phyloP scores from a whole-genome alignment of 2,113 vertebrate genomes.

The Peromyscus leucopus region DNA sequence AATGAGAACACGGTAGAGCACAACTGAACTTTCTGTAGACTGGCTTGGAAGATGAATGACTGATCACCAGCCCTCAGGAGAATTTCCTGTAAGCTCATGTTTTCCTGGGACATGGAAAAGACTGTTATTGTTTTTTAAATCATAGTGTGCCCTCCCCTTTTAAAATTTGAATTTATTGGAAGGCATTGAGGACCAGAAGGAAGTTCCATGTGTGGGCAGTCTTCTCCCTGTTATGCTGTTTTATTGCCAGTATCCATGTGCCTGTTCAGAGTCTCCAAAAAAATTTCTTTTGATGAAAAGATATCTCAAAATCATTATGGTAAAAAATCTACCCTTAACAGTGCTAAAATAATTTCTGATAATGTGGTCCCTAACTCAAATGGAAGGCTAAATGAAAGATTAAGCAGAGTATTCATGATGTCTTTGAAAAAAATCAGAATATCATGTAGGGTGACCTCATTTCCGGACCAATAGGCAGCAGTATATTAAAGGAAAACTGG shows the following conservation, averaged over 20 bases:
- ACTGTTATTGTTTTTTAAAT: slow-evolving; percentile 63
- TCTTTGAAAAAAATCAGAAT: slow-evolving; percentile 83
- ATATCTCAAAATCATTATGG: slow-evolving; percentile 84
- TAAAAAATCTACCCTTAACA: slow-evolving; percentile 85
- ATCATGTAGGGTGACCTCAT: slow-evolving; percentile 85
- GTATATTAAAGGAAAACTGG: slow-evolving; percentile 85
- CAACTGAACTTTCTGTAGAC: slow-evolving; percentile 98
- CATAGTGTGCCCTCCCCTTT: slow-evolving; percentile 68
- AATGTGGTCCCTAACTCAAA: slow-evolving; percentile 84
- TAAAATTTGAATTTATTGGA: slow-evolving; percentile 90
- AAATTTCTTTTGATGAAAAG: slow-evolving; percentile 64
- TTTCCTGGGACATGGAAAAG: slow-evolving; percentile 67
- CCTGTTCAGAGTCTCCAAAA: slow-evolving; percentile 86
- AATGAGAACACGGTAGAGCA: slow-evolving; percentile 99
- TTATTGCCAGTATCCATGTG: slow-evolving; percentile 87
- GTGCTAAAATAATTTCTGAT: slow-evolving; percentile 86
- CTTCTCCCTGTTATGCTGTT: slow-evolving; percentile 69
- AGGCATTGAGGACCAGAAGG: slow-evolving; percentile 84
- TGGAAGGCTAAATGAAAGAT: slow-evolving; percentile 85
- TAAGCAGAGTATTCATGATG: slow-evolving; percentile 79
- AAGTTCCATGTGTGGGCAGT: slow-evolving; percentile 79
- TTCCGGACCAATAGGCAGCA: slow-evolving; percentile 85
- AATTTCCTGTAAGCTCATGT: slow-evolving; percentile 42
- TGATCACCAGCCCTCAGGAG: slow-evolving; percentile 84
- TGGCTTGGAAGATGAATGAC: slow-evolving; percentile 97